These are phyloP conservation scores for Erpornis zantholeuca DNA, from an alignment of 2,113 vertebrate genomes.

Conservation along the genomic window DNA sequence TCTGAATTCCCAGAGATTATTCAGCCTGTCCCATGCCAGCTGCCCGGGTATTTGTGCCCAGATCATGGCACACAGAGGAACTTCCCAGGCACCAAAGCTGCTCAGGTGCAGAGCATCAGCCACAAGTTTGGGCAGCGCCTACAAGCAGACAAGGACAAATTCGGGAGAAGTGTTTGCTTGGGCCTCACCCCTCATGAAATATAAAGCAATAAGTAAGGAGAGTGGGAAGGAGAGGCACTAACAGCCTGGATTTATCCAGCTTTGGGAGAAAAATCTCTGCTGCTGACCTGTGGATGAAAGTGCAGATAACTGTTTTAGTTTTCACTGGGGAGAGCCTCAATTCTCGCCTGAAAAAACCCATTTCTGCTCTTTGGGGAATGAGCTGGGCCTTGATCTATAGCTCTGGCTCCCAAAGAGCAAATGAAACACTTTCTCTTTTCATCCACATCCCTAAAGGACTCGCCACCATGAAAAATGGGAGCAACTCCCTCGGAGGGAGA, in stretches of 20 bases:
- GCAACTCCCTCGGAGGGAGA: not conserved
- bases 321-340: not conserved
- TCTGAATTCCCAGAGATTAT: not conserved
- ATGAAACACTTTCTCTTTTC: constrained; percentile 48
- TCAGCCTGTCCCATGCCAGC: not conserved
- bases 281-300: constrained; percentile 17
- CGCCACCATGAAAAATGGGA: constrained; percentile 13
- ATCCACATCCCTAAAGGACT: not conserved
- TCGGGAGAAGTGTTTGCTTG: not conserved
- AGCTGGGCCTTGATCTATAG: constrained; percentile 49
- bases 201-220: not conserved
- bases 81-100: not conserved
- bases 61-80: not conserved
- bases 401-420: not conserved
- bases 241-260: constrained; percentile 24
- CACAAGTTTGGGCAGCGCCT: not conserved
- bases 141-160: not conserved
- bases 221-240: not conserved
- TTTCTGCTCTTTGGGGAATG: constrained; percentile 31
- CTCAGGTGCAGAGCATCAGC: not conserved
- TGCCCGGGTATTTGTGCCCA: not conserved
- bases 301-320: constrained; percentile 4
- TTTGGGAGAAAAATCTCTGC: constrained; percentile 14
- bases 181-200: not conserved
- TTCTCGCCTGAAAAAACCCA: not conserved